Conservation (phyloP, 2,113 vertebrate genomes). For the Pteruthius melanotis region DNA sequence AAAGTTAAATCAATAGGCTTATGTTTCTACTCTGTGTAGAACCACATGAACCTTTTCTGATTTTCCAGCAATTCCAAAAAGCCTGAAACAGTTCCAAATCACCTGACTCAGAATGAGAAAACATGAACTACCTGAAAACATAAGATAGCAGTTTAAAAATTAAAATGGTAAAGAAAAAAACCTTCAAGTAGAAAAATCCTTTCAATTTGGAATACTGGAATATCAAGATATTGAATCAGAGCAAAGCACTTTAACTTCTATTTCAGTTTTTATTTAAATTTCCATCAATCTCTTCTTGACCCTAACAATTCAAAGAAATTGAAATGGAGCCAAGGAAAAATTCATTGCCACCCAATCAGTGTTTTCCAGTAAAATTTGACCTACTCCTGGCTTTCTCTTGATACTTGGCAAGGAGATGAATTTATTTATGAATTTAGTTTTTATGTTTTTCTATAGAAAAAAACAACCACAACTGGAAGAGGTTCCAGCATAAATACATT, state of each 20-base stretch:
- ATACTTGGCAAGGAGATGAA: not conserved
- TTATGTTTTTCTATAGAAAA: not conserved
- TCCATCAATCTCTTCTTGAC: slow-evolving; percentile 14
- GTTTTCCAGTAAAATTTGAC: not conserved
- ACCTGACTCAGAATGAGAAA: not conserved
- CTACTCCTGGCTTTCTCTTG: not conserved
- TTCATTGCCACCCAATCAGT: not conserved
- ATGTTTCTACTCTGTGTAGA: slow-evolving; percentile 1
- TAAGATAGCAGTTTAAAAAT: not conserved
- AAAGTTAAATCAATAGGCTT: not conserved
- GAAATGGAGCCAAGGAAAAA: slow-evolving; percentile 9
- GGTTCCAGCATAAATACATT: not conserved
- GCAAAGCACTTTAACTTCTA: not conserved
- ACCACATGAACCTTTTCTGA: not conserved
- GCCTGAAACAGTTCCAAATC: slow-evolving; percentile 16
- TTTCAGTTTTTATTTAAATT: slow-evolving; percentile 36
- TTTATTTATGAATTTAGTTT: not conserved
- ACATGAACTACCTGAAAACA: not conserved
- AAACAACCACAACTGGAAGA: not conserved
- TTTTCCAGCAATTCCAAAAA: not conserved
- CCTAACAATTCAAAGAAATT: not conserved
- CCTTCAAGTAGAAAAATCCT: not conserved
- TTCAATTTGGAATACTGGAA: slow-evolving; percentile 13
- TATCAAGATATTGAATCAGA: slow-evolving; percentile 24
- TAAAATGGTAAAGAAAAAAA: not conserved